Base-by-base conservation (phyloP, 2,888 invertebrate species). In the Ariolimax columbianus region DNA sequence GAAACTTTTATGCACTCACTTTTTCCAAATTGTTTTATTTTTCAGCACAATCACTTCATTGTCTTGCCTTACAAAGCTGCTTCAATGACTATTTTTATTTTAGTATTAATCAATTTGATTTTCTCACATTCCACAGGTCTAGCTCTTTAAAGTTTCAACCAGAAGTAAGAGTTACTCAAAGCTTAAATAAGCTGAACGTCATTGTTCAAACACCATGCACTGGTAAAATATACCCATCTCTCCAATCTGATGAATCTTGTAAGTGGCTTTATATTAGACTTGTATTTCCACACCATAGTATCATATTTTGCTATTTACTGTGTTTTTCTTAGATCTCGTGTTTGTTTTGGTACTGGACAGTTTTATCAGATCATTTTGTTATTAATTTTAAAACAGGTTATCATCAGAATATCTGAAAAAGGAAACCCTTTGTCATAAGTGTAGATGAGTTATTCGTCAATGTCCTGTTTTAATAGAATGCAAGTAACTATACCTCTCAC, bases 191-290 rank as follows among this genome's bases (percentile, higher is more conserved):
- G 30, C 91, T 97, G n/a, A 91, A 95, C 26, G 95, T 97, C 0
- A 93, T 95, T 59, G 93, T 97, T 79, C 94, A 93, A 38, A 93
- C 94, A 14, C 94, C 95, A 0, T 97, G 97, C 92, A 96, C 96
- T 90, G 87, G 87, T 14, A 47, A 30, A 40, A 94, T 94, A 0
- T 95, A 95, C 91, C 97, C 97, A 0, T 94, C 95, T 87, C 94
- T 96, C 66, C 93, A 95, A 77, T 97, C 97, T 96, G 96, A 96
- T 92, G 98, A 98, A 94, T 95, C 96, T 89, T 97, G 97, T 97
- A 88, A 89, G 92, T 63, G 33, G 14, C 30, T 51, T 4, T 51
- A 17, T 26, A 51, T 23, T 63, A 23, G 9, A 19, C 55, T 23
- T 55, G 55, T 55, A 4, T 55, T 55, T 23, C 4, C 17, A n/a